Evolutionary conservation across 2,113 vertebrate species (phyloP).

Genomic region (Nymphicus hollandicus): DNA sequence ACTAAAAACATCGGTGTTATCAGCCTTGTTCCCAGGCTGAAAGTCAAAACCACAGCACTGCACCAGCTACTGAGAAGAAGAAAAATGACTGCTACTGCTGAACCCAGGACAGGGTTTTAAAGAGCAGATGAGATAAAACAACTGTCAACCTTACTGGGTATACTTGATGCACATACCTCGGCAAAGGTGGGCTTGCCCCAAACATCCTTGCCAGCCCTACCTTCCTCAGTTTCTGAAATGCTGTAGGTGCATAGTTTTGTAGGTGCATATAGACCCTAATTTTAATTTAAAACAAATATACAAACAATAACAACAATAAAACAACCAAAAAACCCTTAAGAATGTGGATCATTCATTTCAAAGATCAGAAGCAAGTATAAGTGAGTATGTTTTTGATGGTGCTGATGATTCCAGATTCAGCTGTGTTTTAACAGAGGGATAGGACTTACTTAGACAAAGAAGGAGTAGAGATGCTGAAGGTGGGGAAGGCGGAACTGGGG

Average conservation of each 20-base stretch:
- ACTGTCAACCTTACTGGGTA: background rate
- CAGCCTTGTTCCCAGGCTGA: background rate
- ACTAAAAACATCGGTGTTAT: background rate
- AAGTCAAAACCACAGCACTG: background rate
- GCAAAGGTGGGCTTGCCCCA: background rate
- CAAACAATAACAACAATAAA: background rate
- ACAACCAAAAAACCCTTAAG: background rate
- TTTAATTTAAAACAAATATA: background rate
- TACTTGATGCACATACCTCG: background rate
- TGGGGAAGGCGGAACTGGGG: background rate
- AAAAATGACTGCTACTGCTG: background rate
- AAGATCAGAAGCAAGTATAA: background rate
- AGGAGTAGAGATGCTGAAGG: background rate
- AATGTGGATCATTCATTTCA: background rate
- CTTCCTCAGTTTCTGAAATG: background rate
- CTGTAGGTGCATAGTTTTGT: background rate
- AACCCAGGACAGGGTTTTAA: background rate
- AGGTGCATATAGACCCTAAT: background rate
- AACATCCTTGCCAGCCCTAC: background rate
- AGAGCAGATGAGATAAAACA: background rate
- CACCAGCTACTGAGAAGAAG: background rate
- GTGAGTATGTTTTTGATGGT: background rate
- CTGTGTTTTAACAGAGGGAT: background rate
- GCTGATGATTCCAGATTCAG: background rate
- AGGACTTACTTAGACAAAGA: background rate